Percentiles rank a stretch among this genome's conserved stretches.
phyloP scores from a whole-genome alignment of 2,888 invertebrate genomes.

The Ommatoiulus sabulosus region DNA sequence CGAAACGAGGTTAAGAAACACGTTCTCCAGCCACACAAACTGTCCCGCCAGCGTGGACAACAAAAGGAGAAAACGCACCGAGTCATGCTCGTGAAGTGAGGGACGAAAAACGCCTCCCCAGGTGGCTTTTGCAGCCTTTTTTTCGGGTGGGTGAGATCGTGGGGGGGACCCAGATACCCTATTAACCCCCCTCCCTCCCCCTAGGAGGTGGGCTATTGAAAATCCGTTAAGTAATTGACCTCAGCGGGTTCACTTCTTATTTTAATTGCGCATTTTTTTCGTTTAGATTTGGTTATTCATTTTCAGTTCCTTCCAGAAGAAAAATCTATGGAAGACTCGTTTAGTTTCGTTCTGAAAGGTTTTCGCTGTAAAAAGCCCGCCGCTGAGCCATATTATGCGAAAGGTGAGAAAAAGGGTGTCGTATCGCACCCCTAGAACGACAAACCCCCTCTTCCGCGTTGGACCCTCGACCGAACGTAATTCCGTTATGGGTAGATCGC shows the following conservation, averaged over 20 bases:
- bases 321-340: slow-evolving; percentile 25
- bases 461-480: background rate
- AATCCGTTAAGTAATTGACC: slow-evolving; percentile 43
- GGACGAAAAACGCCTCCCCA: slow-evolving; percentile 10
- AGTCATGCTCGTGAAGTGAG: slow-evolving; percentile 21
- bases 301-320: background rate
- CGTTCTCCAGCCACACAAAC: slow-evolving; percentile 43
- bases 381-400: background rate
- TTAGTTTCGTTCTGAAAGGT: background rate
- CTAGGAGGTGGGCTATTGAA: background rate
- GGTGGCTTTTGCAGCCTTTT: background rate
- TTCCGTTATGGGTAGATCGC: background rate
- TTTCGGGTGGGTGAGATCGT: background rate
- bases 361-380: slow-evolving; percentile 29
- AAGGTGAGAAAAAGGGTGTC: slow-evolving; percentile 17
- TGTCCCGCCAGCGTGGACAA: slow-evolving; percentile 43
- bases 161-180: slow-evolving; percentile 34
- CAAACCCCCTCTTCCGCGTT: slow-evolving; percentile 3
- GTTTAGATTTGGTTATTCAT: background rate
- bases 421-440: background rate
- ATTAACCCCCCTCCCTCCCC: background rate
- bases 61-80: slow-evolving; percentile 30
- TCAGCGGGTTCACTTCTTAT: slow-evolving; percentile 39
- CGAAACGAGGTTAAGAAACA: slow-evolving; percentile 42
- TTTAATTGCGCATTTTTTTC: slow-evolving; percentile 29